phyloP scores from a whole-genome alignment of 2,888 invertebrate species.

The Rhaphigaster nebulosa region DNA sequence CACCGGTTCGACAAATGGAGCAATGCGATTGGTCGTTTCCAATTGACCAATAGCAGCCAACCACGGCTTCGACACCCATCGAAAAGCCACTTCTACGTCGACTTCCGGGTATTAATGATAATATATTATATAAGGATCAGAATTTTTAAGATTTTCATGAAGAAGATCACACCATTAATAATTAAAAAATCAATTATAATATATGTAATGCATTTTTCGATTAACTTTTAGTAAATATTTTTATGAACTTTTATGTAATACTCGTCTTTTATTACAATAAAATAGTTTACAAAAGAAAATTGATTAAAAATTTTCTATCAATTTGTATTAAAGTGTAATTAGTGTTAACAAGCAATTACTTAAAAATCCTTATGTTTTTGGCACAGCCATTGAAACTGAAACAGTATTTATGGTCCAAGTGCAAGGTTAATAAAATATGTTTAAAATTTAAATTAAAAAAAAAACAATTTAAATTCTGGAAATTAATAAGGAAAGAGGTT shows the following conservation, averaged over 20 bases:
- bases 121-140: not conserved
- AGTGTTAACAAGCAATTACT: not conserved
- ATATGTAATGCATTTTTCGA: not conserved
- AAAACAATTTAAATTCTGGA: slow-evolving; percentile 12
- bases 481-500: slow-evolving; percentile 1
- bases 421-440: slow-evolving; percentile 44
- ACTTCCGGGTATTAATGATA: slow-evolving; percentile 18
- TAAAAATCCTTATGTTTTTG: not conserved
- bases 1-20: slow-evolving; percentile 78
- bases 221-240: not conserved
- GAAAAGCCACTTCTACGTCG: slow-evolving; percentile 17
- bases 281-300: not conserved
- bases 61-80: slow-evolving; percentile 65
- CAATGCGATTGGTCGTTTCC: slow-evolving; percentile 72
- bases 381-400: slow-evolving; percentile 42
- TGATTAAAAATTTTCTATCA: not conserved
- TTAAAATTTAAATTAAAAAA: slow-evolving; percentile 32
- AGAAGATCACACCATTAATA: not conserved
- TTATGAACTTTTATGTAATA: not conserved
- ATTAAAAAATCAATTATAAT: not conserved
- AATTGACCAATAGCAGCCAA: slow-evolving; percentile 65
- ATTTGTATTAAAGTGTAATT: not conserved
- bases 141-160: not conserved
- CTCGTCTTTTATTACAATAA: not conserved
- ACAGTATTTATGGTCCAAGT: slow-evolving; percentile 21